Evolutionary conservation across 2,888 invertebrate genomes (phyloP), one percentile per base, ranked within the genome.

Genomic region (Caenorhabditis angaria): DNA sequence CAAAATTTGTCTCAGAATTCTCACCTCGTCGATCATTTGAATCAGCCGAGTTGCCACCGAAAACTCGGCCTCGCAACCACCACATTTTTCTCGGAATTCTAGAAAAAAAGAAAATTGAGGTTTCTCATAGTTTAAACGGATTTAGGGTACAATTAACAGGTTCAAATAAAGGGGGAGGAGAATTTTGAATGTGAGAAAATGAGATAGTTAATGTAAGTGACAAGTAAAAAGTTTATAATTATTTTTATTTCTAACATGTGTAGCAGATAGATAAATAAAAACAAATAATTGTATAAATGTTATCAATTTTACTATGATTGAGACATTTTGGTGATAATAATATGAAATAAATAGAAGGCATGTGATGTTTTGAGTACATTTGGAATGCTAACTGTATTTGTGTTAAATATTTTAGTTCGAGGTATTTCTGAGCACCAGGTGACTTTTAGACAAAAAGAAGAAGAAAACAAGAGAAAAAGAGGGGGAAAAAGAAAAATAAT

Each of bases 41-140:
- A 51, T 51, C 51, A 25, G 25, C 51, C 51, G 51, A 25, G 51
- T 22, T 25, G 51, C 51, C 51, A n/a, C 51, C 51, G 24, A 51
- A 51, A 22, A 51, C 51, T 22, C 51, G 51, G 25, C 51, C 51
- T 51, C 25, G 4, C 14, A 51, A 14, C 51, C 51, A 51, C 51
- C 51, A 51, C 51, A 51, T 51, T 25, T 25, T 22, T 22, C 51
- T 51, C 41, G 41, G 41, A 41, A 41, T 41, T 14, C 41, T 41
- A 3, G 3, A 14, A 41, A 41, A 41, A 5, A 41, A 41, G 18
- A 41, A 41, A 41, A 41, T 18, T 12, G 18, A 32, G 32, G 32
- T 8, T 8, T 8, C 5, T 8, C 6, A 8, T 32, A 8, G 5
- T 32, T 5, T 14, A 41, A 41, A 3, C 41, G 41, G 41, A 41